A percentile compares a stretch with the other conserved stretches of the same genome.
phyloP scores from a whole-genome alignment of 2,113 vertebrate species.

The Sturnus vulgaris region DNA sequence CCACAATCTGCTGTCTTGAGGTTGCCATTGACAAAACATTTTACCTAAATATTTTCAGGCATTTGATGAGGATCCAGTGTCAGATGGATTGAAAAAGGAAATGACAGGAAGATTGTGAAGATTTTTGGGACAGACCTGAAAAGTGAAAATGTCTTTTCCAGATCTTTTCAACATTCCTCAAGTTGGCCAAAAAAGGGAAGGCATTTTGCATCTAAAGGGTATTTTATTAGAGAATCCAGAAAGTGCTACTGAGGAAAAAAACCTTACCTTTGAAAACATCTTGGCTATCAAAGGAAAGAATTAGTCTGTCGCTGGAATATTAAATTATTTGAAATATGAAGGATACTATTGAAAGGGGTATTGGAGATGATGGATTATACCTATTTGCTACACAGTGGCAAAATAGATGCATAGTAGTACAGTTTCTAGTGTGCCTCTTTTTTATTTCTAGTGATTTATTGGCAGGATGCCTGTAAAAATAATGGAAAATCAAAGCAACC shows the following conservation, averaged over 20 bases:
- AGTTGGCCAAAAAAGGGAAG: constrained; percentile 18
- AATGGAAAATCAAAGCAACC: constrained; percentile 37
- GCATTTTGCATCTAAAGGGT: constrained; percentile 41
- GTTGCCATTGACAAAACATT: constrained; percentile 10
- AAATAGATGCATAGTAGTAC: constrained; percentile 6
- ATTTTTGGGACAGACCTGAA: constrained; percentile 39
- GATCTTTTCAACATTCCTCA: constrained; percentile 48
- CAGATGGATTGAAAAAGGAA: constrained; percentile 51
- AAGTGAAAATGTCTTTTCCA: constrained; percentile 63
- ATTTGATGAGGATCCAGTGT: constrained; percentile 17
- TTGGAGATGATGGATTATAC: constrained; percentile 67
- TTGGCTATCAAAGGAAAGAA: constrained; percentile 57
- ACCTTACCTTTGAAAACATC: constrained; percentile 45
- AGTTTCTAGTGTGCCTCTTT: constrained; percentile 14
- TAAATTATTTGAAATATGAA: constrained; percentile 51
- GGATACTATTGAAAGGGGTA: constrained; percentile 45
- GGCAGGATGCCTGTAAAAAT: constrained; percentile 45
- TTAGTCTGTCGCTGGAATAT: constrained; percentile 35
- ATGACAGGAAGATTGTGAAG: constrained; percentile 31
- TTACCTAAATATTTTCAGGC: constrained; percentile 28
- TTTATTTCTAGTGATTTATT: constrained; percentile 51
- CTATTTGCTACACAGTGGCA: constrained; percentile 50
- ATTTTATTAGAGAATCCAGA: constrained; percentile 44
- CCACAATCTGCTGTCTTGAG: background rate
- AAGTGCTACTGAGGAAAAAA: background rate